Evolutionary conservation across 2,113 vertebrate genomes (phyloP), one percentile per base, ranked within the genome.

Genomic region (Hydrochoerus hydrochaeris): DNA sequence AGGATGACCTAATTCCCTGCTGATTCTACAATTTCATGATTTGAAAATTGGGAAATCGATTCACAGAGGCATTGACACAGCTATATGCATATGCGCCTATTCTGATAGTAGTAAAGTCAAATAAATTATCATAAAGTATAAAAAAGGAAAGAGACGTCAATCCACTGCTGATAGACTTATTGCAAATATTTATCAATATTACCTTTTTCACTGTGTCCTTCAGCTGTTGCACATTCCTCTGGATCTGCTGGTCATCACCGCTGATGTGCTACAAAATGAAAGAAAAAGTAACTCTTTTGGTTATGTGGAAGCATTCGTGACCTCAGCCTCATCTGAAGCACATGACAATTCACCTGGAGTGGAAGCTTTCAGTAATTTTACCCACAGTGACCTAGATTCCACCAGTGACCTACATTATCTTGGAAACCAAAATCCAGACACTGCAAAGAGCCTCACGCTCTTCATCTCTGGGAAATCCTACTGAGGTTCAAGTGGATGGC

Each of bases 141-240:
- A n/a, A 44, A 30, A 69, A 41, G 3, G 88, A 85, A 17, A 90
- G 6, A 71, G 63, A 88, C 26, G 44, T 32, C 28, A 78, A 32
- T 41, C 80, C 81, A 14, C 65, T 6, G 0, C n/a, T 88, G 26
- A 67, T 69, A 80, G 7, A 22, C 3, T 75, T 63, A 60, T 12
- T 6, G 35, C 44, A 65, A 16, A 57, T 0, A 46, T 54, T 57
- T 77, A 54, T 30, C 10, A 77, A 28, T 26, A 10, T 0, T 98
- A 99, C 99, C 99, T 98, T 26, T 89, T 96, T 67, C 46, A 99
- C 97, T 89, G 98, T 98, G 69, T 84, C 97, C 94, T 98, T 98
- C 98, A 99, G 96, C 32, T 89, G 62, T 57, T 98, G 94, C 85
- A 99, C 78, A 19, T 98, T 99, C 65, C n/a, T 97, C 90, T 98